phyloP scores from a whole-genome alignment of 1,140 invertebrate species.

The Hesperophylax magnus region DNA sequence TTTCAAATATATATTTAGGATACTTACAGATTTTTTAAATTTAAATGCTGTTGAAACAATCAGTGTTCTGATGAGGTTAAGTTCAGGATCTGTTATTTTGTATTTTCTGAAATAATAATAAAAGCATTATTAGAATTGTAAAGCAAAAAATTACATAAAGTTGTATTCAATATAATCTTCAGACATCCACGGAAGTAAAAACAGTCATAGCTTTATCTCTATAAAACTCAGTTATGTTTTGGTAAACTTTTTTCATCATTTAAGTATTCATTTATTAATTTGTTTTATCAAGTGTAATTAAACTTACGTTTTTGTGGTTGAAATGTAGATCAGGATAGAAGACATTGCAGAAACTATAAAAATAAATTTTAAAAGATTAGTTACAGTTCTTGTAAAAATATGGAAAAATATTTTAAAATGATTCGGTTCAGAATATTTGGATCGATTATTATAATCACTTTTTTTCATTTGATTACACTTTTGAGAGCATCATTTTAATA shows the following conservation, averaged over 20 bases:
- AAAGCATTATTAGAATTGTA: not conserved
- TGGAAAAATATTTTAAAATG: not conserved
- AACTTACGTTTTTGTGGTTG: not conserved
- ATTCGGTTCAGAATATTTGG: not conserved
- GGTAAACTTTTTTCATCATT: constrained; percentile 24
- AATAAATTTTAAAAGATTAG: constrained; percentile 1
- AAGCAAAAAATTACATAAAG: not conserved
- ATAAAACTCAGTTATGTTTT: constrained; percentile 39
- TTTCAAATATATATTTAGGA: no score
- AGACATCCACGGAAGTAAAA: constrained; percentile 52
- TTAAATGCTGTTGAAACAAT: no score
- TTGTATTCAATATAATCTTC: not conserved
- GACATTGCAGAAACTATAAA: not conserved
- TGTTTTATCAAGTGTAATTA: not conserved
- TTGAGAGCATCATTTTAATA: constrained; percentile 39
- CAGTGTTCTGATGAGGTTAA: no score
- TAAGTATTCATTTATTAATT: constrained; percentile 7
- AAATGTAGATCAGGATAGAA: not conserved
- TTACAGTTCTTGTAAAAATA: not conserved
- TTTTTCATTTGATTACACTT: constrained; percentile 48
- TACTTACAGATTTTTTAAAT: no score
- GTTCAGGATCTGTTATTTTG: no score
- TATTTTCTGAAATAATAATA: not conserved
- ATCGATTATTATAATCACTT: constrained; percentile 16
- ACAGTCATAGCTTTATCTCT: constrained; percentile 21